Base-by-base conservation (phyloP, 2,113 vertebrate species). In the Camelus dromedarius region DNA sequence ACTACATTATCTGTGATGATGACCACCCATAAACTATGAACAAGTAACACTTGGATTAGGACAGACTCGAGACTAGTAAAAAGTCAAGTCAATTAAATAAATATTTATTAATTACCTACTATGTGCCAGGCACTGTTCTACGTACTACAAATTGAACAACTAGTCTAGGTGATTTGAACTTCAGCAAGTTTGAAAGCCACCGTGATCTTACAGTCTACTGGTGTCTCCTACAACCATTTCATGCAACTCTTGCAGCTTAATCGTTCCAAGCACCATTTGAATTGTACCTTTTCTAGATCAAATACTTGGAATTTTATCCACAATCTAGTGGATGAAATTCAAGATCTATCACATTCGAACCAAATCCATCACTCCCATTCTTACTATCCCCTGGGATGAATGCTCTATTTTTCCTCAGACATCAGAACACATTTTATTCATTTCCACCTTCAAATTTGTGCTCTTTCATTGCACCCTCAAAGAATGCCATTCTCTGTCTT, bases 361-460 rank as follows among this genome's bases (percentile, higher is more conserved):
- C 12, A 89, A 88, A 80, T 91, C 58, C 85, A 76, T 89, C 83
- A 81, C 24, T 86, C 2, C 16, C 38, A 79, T 92, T 80, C 16
- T 79, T 50, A 67, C 35, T 1, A 26, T 13, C 13, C 15, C 7
- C 26, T 42, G 62, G 12, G 19, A 73, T 30, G 11, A 90, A 46
- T 46, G 32, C 15, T 79, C 30, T 73, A 10, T 54, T 91, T 89
- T 91, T 97, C 24, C 24, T 22, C 2, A 24, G 35, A 56, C 18
- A 69, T 79, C 50, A 48, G 20, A 95, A 54, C 38, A 67, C 0
- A n/a, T 64, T 54, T 79, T 91, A 72, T 5, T 30, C 15, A 60
- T 11, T 67, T 32, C 70, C 11, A 79, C 13, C 19, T 58, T 38
- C 12, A 69, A 50, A 42, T 8, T 73, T 28, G 80, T 32, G 13